phyloP scores from a whole-genome alignment of 2,113 vertebrate genomes.

The Spilogale gracilis region DNA sequence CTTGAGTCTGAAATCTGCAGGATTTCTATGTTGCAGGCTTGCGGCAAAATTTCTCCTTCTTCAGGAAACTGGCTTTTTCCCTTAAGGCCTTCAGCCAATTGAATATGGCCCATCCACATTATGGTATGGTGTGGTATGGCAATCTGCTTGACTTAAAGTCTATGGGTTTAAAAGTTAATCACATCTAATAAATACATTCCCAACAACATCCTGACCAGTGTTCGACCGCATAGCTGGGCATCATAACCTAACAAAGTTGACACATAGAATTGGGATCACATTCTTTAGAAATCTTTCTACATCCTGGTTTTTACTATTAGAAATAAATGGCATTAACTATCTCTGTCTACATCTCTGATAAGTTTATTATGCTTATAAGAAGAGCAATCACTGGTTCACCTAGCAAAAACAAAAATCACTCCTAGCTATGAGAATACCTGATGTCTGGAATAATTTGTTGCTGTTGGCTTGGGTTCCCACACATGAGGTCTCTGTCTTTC shows the following conservation, averaged over 20 bases:
- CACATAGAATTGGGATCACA: not conserved
- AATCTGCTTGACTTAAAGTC: not conserved
- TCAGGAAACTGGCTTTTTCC: not conserved
- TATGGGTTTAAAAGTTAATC: not conserved
- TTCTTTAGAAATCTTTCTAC: not conserved
- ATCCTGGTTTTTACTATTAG: not conserved
- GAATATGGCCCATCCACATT: not conserved
- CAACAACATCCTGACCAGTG: not conserved
- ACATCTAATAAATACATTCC: not conserved
- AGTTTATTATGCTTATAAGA: not conserved
- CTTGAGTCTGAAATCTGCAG: not conserved
- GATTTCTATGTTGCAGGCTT: not conserved
- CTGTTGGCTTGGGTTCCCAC: not conserved
- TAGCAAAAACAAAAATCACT: not conserved
- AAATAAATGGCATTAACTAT: not conserved
- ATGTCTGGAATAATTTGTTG: not conserved
- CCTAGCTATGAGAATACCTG: not conserved
- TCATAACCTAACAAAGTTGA: not conserved
- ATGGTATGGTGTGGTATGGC: not conserved
- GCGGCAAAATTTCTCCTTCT: not conserved
- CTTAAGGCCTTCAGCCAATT: not conserved
- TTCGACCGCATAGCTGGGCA: not conserved
- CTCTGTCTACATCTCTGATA: not conserved
- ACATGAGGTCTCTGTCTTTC: not conserved
- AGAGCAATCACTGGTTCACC: not conserved